Percentiles rank a stretch among this genome's conserved stretches.
phyloP scores from a whole-genome alignment of 2,888 invertebrate species.

The Bembecia ichneumoniformis region DNA sequence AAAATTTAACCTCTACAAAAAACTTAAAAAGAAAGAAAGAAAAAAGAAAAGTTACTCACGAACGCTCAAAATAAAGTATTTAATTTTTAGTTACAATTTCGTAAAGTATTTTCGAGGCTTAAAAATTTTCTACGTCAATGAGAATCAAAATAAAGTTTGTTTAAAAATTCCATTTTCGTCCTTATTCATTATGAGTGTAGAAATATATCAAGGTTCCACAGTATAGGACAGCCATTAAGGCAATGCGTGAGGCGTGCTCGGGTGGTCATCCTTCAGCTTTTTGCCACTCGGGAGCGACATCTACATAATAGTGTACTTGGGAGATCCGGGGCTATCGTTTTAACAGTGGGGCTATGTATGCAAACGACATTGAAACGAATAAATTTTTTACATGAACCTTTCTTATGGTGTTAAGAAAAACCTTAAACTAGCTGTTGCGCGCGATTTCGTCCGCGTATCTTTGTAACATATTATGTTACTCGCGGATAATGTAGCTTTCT shows the following conservation, averaged over 20 bases:
- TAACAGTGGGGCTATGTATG: neutral
- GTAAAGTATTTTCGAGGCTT: no score
- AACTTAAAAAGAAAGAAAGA: no score
- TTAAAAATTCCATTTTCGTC: neutral
- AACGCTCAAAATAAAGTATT: no score
- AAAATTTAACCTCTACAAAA: no score
- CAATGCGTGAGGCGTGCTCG: constrained; percentile 5
- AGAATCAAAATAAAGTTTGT: neutral
- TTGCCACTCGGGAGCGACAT: constrained; percentile 2
- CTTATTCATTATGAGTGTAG: neutral
- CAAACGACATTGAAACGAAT: neutral
- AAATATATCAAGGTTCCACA: neutral
- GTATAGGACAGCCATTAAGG: constrained; percentile 3
- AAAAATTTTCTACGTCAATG: neutral
- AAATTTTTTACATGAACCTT: neutral
- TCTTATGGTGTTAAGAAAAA: neutral
- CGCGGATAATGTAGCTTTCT: no score
- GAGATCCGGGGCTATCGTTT: neutral
- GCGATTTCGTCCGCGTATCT: no score
- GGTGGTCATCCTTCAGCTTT: constrained; percentile 3
- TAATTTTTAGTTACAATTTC: no score
- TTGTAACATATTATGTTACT: no score
- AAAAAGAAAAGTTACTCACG: no score
- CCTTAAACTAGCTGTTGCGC: neutral
- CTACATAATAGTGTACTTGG: constrained; percentile 4